A percentile compares a stretch with the other conserved stretches of the same genome.
These are phyloP conservation scores for Xenus cinereus DNA, from an alignment of 2,113 vertebrate genomes.

Conservation along the genomic window DNA sequence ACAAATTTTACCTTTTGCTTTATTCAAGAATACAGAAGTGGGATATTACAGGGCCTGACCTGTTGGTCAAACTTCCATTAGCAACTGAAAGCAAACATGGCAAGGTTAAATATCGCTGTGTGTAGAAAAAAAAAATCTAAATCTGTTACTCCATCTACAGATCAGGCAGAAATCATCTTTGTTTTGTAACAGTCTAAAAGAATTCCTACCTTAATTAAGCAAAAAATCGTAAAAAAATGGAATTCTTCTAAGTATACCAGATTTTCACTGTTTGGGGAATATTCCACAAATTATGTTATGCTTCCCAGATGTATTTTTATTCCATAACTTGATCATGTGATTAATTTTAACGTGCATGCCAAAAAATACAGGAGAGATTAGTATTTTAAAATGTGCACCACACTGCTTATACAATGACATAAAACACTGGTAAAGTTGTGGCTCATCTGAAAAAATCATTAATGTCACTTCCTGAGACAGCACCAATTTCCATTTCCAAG, in stretches of 20 bases:
- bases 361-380: background rate
- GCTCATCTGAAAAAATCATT: background rate
- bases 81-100: background rate
- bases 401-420: background rate
- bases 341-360: background rate
- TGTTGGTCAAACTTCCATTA: background rate
- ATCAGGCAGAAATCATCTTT: background rate
- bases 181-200: background rate
- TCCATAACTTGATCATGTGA: background rate
- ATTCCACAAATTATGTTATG: background rate
- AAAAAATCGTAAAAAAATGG: fast-evolving
- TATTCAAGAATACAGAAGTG: conserved; percentile 1
- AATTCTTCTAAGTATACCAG: background rate
- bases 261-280: background rate
- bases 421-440: background rate
- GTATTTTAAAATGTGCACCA: background rate
- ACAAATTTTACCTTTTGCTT: background rate
- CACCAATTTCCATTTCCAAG: background rate
- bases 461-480: background rate
- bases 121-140: background rate
- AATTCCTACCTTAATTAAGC: background rate
- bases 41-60: background rate
- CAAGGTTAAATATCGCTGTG: background rate
- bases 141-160: background rate
- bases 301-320: background rate